Conservation (phyloP, 2,113 vertebrate genomes). For the Corvus moneduloides region DNA sequence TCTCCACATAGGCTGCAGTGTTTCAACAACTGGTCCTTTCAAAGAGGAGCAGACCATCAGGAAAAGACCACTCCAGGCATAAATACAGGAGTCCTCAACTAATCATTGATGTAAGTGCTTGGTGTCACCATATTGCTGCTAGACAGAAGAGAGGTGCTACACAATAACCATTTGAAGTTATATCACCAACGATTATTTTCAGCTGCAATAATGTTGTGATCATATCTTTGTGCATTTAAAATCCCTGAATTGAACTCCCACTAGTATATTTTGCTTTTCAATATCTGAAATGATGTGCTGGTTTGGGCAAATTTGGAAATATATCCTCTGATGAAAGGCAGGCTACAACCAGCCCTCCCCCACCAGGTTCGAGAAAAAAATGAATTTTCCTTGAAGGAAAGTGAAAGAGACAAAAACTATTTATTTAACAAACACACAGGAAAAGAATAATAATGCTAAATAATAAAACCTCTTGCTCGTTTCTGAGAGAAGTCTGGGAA, state of each 20-base stretch:
- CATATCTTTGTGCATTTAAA: background rate
- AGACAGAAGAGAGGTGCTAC: rapidly evolving
- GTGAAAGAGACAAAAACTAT: too few relatives aligned
- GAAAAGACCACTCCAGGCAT: background rate
- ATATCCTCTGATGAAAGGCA: too few relatives aligned
- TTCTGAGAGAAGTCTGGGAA: too few relatives aligned
- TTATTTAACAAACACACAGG: too few relatives aligned
- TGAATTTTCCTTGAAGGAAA: too few relatives aligned
- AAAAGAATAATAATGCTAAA: too few relatives aligned
- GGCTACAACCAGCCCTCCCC: too few relatives aligned
- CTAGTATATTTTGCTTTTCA: background rate
- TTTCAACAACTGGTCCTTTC: background rate
- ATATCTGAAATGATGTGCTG: background rate
- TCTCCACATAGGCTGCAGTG: background rate
- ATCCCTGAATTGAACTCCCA: background rate
- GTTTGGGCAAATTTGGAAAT: too few relatives aligned
- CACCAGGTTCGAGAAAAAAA: too few relatives aligned
- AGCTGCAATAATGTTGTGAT: background rate
- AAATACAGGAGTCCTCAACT: background rate
- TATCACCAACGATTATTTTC: background rate
- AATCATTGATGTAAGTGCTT: background rate
- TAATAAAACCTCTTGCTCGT: too few relatives aligned
- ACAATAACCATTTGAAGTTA: background rate
- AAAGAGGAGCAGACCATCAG: background rate
- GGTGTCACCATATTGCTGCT: background rate